These are phyloP conservation scores for Leucoptera coffeella DNA, from an alignment of 2,888 invertebrate genomes.

Conservation along the genomic window DNA sequence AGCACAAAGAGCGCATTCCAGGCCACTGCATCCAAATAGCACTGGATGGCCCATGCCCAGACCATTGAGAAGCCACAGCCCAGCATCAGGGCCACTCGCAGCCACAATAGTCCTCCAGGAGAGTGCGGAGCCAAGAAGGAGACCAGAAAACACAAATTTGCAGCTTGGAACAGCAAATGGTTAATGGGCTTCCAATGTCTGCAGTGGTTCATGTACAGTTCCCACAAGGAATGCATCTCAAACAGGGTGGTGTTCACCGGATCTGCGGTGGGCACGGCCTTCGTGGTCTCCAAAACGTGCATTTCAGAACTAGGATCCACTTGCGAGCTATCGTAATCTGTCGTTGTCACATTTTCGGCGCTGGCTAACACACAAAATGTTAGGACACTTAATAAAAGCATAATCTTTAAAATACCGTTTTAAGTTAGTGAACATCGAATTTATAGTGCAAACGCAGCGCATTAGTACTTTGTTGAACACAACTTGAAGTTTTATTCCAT, in stretches of 20 bases:
- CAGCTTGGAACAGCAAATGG: conserved; percentile 81
- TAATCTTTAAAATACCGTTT: too few relatives aligned
- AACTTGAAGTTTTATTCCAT: too few relatives aligned
- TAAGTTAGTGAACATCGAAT: too few relatives aligned
- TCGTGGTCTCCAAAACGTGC: conserved; percentile 33
- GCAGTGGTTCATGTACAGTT: conserved; percentile 50
- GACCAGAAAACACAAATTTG: conserved; percentile 74
- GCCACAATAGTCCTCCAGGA: conserved; percentile 69
- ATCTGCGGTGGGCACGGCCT: conserved; percentile 18
- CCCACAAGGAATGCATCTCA: conserved; percentile 43
- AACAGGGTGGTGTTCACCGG: conserved; percentile 37
- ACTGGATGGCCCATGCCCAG: conserved; percentile 78
- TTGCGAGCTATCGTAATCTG: conserved; percentile 24
- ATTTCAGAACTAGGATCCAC: conserved; percentile 21
- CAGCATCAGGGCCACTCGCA: conserved; percentile 67
- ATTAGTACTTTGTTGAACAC: too few relatives aligned
- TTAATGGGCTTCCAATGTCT: conserved; percentile 63
- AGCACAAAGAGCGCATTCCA: conserved; percentile 77
- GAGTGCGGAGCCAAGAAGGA: conserved; percentile 78
- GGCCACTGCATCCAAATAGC: conserved; percentile 71
- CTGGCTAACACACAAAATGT: conserved; percentile 40
- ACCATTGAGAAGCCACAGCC: conserved; percentile 74
- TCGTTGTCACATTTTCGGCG: conserved; percentile 33
- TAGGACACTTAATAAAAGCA: conserved; percentile 49
- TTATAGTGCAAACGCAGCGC: too few relatives aligned